Base-by-base conservation (phyloP, 2,888 invertebrate genomes). In the Dascillus cervinus region DNA sequence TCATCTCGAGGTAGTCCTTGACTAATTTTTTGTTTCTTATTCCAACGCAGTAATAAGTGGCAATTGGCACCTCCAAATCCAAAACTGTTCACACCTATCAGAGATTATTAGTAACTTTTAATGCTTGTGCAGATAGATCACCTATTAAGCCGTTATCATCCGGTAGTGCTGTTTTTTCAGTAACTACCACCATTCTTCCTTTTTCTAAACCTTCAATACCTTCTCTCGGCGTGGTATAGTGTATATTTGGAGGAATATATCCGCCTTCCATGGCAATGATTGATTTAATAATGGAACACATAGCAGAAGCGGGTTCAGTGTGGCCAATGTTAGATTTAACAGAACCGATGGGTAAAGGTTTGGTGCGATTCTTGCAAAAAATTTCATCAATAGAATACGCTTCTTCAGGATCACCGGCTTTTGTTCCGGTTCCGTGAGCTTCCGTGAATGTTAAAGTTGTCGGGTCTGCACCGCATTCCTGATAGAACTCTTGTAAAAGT, bases 291-390 rank as follows among this genome's bases (percentile, higher is more conserved):
- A 92, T 60, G 0, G 88, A 83, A 46, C 87, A 87, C 2, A 91
- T 67, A 3, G 90, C 86, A 3, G 87, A 85, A 2, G 79, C 77
- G 1, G 92, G 84, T 57, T 96, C 95, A 1, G 86, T 76, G 63
- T 96, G 96, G 0, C 96, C 95, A 59, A 94, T 73, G 63, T 94
- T 95, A 0, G 92, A 91, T 59, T 96, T 95, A 15, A 92, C 79
- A 0, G 94, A 89, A 2, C 95, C 95, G 34, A 96, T 83, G 27
- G 76, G 65, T 0, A 94, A 71, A 0, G 92, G 83, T 0, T 75
- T 78, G 4, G 71, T 75, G n/a, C 91, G 72, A 11, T 76, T 77
- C 3, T 73, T 71, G 53, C 85, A 85, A 58, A 92, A 79, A 17
- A 86, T 74, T 46, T 80, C 79, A 26, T 86, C 82, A 27, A 96